These are phyloP conservation scores for Dipodomys stephensi DNA, from an alignment of 2,113 vertebrate species.

Conservation along the genomic window DNA sequence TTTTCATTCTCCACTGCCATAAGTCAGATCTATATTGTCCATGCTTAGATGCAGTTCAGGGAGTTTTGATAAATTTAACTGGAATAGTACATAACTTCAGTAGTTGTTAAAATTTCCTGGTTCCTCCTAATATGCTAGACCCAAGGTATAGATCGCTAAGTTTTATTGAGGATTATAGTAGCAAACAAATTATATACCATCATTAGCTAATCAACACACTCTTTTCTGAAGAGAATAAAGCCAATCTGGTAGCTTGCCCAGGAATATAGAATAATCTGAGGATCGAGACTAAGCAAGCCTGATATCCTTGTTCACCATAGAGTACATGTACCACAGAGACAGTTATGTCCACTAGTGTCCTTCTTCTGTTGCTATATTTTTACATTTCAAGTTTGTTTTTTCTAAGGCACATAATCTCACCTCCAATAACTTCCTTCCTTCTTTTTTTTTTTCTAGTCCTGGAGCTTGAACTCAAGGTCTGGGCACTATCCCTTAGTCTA, in stretches of 20 bases:
- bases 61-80: not conserved
- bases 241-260: not conserved
- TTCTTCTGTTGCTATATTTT: not conserved
- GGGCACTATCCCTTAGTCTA: too few relatives aligned
- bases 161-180: not conserved
- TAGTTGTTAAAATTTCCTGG: not conserved
- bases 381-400: not conserved
- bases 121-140: not conserved
- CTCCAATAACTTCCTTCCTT: not conserved
- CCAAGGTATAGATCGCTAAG: not conserved
- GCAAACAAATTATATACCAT: not conserved
- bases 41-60: not conserved
- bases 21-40: not conserved
- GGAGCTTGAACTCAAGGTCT: too few relatives aligned
- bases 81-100: not conserved
- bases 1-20: not conserved
- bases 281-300: not conserved
- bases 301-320: not conserved
- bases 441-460: too few relatives aligned
- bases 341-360: not conserved
- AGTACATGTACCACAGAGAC: not conserved
- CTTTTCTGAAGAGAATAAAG: not conserved
- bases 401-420: not conserved
- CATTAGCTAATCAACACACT: not conserved
- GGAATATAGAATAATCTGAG: not conserved